Evolutionary conservation across 2,797 vertebrate genomes (phyloP), one percentile per base, ranked within the genome.

Genomic region (Heteromormyrus szaboi): DNA sequence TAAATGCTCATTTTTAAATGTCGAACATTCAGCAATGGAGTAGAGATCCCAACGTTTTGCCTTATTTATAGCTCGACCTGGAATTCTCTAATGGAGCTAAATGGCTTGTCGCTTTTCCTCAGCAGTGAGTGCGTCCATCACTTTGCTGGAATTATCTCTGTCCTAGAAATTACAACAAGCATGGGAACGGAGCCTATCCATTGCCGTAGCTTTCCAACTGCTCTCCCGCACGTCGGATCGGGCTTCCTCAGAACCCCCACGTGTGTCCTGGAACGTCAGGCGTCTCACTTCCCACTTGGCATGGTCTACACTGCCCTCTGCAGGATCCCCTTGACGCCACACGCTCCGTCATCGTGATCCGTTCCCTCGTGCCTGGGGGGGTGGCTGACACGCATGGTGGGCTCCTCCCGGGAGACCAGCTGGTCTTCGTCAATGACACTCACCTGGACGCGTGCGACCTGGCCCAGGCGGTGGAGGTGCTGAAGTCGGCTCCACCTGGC

Each of bases 331-430:
- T 98, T 89, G 98, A 99, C 88, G 92, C 97, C 0, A 92, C 96
- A 1, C 94, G 96, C 72, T 97, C 97, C 44, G 98, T 98, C 93
- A 98, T 98, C 89, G 97, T 99, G 91, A 96, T 99, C 90, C 98
- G 98, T 7, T 99, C 98, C 0, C 93, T 99, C 95, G 97, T 98
- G 54, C 91, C 96, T 0, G 96, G 96, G 0, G 96, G 98, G 0
- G 95, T 97, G 0, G 98, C 97, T 0, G 97, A 99, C 90, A 93
- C 87, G 6, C 92, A 95, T 0, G 96, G 97, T 0, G 93, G 95
- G 41, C 90, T 99, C 0, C 91, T 97, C n/a, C 98, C 98, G 0
- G 97, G 98, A 0, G 98, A 99, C 90, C 98, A 98, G 92, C 94
- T 99, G 92, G 95, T 98, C 22, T 99, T 97, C 0, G 97, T 99